Evolutionary conservation across 2,888 invertebrate genomes (phyloP), one percentile per base, ranked within the genome.

Genomic region (Mythimna pallens): DNA sequence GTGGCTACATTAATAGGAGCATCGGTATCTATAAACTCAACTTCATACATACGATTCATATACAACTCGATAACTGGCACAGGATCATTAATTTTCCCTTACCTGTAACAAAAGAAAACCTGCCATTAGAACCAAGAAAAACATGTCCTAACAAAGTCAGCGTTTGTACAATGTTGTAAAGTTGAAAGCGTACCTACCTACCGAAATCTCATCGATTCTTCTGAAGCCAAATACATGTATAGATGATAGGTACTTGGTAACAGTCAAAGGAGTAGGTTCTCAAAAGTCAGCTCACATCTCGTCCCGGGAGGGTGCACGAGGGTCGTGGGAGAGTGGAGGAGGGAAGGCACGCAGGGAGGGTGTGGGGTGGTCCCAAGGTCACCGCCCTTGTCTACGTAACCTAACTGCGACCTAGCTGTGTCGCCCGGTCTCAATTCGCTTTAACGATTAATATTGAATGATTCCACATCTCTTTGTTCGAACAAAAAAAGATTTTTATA

Each of bases 331-430:
- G 63, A 66, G 70, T 52, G 79, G 65, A 43, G 75, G 73, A 65
- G 85, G 74, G 62, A 70, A 67, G 77, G 67, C 65, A 67, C 71
- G 77, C 58, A 65, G 76, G 61, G 76, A 55, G 65, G 82, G 76
- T 73, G 78, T 76, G 73, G 80, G 77, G 83, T 70, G 72, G 71
- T 66, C 87, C 91, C 96, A 96, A 96, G 95, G 96, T 95, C 95
- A 89, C 93, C 95, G 94, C 92, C 94, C 94, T 93, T 92, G 93
- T 90, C 93, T 92, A 93, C 90, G 91, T 93, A 94, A 93, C 94
- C 92, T 92, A 92, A 92, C 90, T 87, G 87, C 94, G 94, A 93
- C 93, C 93, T 91, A 91, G 93, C 93, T 91, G 88, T 87, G 93
- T 93, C 94, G 93, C 92, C 92, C 91, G 91, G 91, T 87, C 90